A percentile compares a stretch with the other conserved stretches of the same genome.
Conservation (phyloP, 2,113 vertebrate species). For the Panthera leo region DNA sequence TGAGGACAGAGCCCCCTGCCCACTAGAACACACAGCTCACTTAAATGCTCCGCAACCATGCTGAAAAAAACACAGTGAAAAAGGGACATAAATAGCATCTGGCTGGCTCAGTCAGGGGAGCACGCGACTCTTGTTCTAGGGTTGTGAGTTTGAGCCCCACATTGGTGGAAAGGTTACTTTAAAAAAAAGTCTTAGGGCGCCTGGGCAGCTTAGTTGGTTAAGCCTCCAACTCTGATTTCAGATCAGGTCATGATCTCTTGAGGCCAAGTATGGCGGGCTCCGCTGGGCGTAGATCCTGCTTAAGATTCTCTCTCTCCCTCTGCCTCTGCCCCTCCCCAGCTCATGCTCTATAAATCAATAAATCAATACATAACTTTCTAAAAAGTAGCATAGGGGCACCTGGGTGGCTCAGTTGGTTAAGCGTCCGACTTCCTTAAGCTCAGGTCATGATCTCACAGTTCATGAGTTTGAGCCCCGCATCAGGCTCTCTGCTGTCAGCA, state of each 20-base stretch:
- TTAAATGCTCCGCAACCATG: neutral
- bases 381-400: too few relatives aligned
- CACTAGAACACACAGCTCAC: neutral
- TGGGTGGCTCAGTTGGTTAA: too few relatives aligned
- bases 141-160: neutral
- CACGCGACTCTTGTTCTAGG: neutral
- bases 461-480: too few relatives aligned
- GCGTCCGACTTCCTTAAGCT: too few relatives aligned
- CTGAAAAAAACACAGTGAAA: neutral
- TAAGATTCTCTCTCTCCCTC: too few relatives aligned
- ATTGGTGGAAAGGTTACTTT: neutral
- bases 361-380: too few relatives aligned
- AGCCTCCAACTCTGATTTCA: neutral
- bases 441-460: too few relatives aligned
- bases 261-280: too few relatives aligned
- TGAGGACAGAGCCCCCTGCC: neutral
- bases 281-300: too few relatives aligned
- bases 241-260: neutral
- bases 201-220: neutral
- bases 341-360: too few relatives aligned
- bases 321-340: too few relatives aligned
- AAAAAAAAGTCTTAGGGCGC: neutral
- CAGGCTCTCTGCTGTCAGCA: too few relatives aligned
- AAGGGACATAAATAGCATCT: neutral
- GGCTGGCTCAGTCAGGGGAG: neutral